Evolutionary conservation across 2,888 invertebrate genomes (phyloP), one percentile per base, ranked within the genome.

Genomic region (Ophioninae sp.): DNA sequence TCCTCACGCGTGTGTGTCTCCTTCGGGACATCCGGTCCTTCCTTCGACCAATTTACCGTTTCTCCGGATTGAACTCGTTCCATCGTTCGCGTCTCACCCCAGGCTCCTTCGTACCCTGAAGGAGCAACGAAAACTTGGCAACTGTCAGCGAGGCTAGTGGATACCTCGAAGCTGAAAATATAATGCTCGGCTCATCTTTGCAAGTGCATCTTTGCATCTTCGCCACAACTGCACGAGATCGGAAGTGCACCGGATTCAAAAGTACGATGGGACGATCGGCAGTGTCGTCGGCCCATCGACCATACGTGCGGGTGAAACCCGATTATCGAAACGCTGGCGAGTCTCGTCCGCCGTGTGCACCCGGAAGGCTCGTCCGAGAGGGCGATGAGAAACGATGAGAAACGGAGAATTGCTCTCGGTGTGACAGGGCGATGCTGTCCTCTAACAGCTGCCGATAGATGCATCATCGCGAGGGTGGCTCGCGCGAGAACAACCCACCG

Each of bases 381-480:
- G 23, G 67, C 17, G 23, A 51, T 6, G 8, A 23, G 56, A 22
- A 30, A 69, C 63, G 67, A 82, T 83, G 86, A 84, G 85, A 86
- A 84, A 87, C 85, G 85, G 85, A 68, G 85, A 80, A 86, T 85
- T 86, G 86, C 87, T 81, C 72, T 77, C 73, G 56, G 64, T 63
- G 77, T 65, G 87, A 74, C 85, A 83, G 59, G 86, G 78, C 88
- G 87, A 87, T 84, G 87, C 87, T 88, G 88, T 90, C 90, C 88
- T 88, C 89, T 90, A 90, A 90, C 90, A 90, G 90, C 88, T 90
- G 90, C 89, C 88, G 88, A 90, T 90, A 85, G 88, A 90, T 91
- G 88, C 88, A 91, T 90, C 90, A 90, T 89, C 87, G 85, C 85
- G 86, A 88, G 87, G 88, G 87, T 89, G 87, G 89, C 88, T 88